Base-by-base conservation (phyloP, 1,140 invertebrate genomes). In the Cataglyphis hispanica region DNA sequence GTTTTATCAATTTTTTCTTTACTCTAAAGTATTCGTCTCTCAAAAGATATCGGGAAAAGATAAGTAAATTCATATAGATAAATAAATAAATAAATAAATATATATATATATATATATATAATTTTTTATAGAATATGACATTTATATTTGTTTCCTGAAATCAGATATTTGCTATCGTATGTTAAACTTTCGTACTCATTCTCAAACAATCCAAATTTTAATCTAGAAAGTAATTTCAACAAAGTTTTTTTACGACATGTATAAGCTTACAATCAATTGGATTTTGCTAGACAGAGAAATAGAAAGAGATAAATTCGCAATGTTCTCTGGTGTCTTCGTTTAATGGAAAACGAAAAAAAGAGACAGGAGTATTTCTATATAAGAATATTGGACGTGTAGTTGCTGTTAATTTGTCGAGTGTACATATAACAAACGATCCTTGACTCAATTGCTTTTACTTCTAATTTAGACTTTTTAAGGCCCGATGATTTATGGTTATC, bases 141-240 rank as follows among this genome's bases (percentile, higher is more conserved):
- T 83, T 83, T 63, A 83, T 83, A 83, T 83, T 83, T 72, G 67
- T 27, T 27, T 34, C 25, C n/a, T 27, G 67, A 13, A 74, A 34
- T 37, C 13, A 74, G 25, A 43, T 74, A 83, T 83, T 83, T 60
- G 67, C 78, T 11, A 60, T 43, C 67, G 78, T 81, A 43, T 81
- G 50, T 83, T 72, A 83, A 61, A 83, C 27, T 74, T 83, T 60
- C 37, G 53, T 83, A 46, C 43, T 72, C 67, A 37, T 13, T 72
- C 37, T 31, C 25, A 43, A 74, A 67, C 72, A 74, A 74, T 13
- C 37, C 27, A 37, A 61, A 74, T 83, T 83, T 83, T 69, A 83
- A 83, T 83, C 78, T 72, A 11, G 25, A 74, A 83, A 83, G 78
- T 83, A 83, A 83, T 83, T 83, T 61, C 67, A 69, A n/a, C 53